phyloP scores from a whole-genome alignment of 2,888 invertebrate species.

The Mesopsocus fuscifrons region DNA sequence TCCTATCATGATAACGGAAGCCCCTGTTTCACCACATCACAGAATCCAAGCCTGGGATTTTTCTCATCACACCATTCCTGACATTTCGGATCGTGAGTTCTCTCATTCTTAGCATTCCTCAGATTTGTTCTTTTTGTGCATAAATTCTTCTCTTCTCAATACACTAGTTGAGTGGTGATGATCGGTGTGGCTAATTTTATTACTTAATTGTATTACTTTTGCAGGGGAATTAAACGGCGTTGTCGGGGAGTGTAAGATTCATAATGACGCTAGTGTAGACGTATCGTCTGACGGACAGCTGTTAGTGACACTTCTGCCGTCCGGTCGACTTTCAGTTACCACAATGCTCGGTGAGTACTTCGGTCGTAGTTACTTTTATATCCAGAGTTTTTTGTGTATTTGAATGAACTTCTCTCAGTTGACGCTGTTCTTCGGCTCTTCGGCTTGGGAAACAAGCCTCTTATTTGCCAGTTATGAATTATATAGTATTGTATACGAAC shows the following conservation, averaged over 20 bases:
- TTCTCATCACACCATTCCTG: constrained; percentile 45
- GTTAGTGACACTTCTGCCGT: constrained; percentile 54
- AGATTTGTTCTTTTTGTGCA: too few relatives aligned
- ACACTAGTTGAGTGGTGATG: too few relatives aligned
- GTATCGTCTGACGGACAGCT: constrained; percentile 61
- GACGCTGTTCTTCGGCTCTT: too few relatives aligned
- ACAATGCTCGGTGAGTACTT: constrained; percentile 44
- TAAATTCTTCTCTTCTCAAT: too few relatives aligned
- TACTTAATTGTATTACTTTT: constrained; percentile 18
- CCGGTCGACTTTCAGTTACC: constrained; percentile 45
- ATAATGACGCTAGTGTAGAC: constrained; percentile 73
- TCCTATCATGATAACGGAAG: constrained; percentile 29
- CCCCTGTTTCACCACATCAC: constrained; percentile 46
- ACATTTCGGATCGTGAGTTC: constrained; percentile 48
- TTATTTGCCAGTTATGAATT: background rate
- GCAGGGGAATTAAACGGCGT: constrained; percentile 53
- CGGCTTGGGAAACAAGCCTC: too few relatives aligned
- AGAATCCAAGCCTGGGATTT: constrained; percentile 76
- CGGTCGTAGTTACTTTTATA: constrained; percentile 6
- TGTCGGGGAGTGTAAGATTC: constrained; percentile 61
- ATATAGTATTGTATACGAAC: too few relatives aligned
- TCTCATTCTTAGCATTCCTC: too few relatives aligned
- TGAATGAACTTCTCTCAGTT: too few relatives aligned
- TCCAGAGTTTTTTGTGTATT: too few relatives aligned
- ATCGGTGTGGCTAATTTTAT: too few relatives aligned